Conservation (phyloP, 2,113 vertebrate genomes). For the Heterochromis multidens region DNA sequence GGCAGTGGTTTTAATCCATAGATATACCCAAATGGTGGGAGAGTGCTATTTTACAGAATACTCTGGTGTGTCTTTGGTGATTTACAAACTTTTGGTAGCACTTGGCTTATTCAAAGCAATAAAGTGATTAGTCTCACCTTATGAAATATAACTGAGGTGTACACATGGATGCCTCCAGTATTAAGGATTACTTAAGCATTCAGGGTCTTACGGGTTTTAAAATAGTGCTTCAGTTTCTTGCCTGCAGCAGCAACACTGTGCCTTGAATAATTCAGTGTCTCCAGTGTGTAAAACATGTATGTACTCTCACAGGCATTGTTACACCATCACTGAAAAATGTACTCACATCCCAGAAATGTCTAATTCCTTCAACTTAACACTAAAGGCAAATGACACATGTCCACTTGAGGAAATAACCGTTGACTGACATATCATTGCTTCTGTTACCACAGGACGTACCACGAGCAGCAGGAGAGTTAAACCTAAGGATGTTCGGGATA, state of each 20-base stretch:
- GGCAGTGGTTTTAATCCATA: not conserved
- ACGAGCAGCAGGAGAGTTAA: slow-evolving; percentile 55
- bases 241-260: not conserved
- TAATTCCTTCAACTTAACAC: slow-evolving; percentile 1
- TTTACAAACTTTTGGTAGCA: not conserved
- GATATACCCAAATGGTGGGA: slow-evolving; percentile 32
- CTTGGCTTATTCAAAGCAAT: slow-evolving; percentile 48
- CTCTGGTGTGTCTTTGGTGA: not conserved
- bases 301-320: not conserved
- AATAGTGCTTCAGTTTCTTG: not conserved
- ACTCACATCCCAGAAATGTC: not conserved
- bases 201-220: not conserved
- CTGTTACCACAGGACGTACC: slow-evolving; percentile 64
- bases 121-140: not conserved
- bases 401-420: slow-evolving; percentile 8
- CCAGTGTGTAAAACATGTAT: slow-evolving; percentile 18
- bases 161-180: not conserved
- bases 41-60: slow-evolving; percentile 20
- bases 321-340: not conserved
- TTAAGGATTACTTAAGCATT: not conserved
- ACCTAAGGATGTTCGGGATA: slow-evolving; percentile 63
- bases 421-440: slow-evolving; percentile 65
- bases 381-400: not conserved
- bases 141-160: not conserved
- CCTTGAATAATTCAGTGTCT: slow-evolving; percentile 56